A percentile compares a stretch with the other conserved stretches of the same genome.
Evolutionary conservation across 2,888 invertebrate species (phyloP).

Genomic region (Theretra japonica): DNA sequence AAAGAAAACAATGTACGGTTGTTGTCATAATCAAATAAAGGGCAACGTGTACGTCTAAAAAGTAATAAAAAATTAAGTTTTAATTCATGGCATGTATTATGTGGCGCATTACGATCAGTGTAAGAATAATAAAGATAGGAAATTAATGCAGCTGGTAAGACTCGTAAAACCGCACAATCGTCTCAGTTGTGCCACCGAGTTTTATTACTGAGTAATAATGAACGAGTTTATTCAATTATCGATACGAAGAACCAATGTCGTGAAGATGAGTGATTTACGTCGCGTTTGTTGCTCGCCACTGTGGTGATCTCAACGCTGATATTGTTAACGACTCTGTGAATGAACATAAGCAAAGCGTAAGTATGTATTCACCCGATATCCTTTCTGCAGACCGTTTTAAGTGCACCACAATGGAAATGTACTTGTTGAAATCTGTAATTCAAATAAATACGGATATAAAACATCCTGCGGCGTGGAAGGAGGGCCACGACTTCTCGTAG

Average conservation of each 20-base stretch:
- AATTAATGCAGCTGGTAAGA: slow-evolving; percentile 74
- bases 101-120: slow-evolving; percentile 67
- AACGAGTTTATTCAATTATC: slow-evolving; percentile 82
- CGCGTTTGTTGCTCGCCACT: slow-evolving; percentile 43
- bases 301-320: slow-evolving; percentile 47
- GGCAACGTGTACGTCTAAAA: not conserved
- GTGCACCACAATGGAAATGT: not conserved
- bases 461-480: not conserved
- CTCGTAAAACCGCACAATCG: slow-evolving; percentile 78
- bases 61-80: not conserved
- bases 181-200: slow-evolving; percentile 66
- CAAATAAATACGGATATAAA: not conserved
- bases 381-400: slow-evolving; percentile 5
- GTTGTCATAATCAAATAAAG: not conserved
- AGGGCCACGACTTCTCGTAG: no score
- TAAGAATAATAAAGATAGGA: slow-evolving; percentile 68
- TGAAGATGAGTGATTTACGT: slow-evolving; percentile 73
- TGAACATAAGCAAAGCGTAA: slow-evolving; percentile 15
- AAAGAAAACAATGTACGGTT: not conserved
- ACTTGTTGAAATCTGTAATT: not conserved
- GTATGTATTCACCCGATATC: slow-evolving; percentile 5
- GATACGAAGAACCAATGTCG: slow-evolving; percentile 75
- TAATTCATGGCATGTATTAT: slow-evolving; percentile 31
- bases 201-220: slow-evolving; percentile 77
- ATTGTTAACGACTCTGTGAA: slow-evolving; percentile 25